Evolutionary conservation across 2,888 invertebrate genomes (phyloP).

Genomic region (Nineta flava): DNA sequence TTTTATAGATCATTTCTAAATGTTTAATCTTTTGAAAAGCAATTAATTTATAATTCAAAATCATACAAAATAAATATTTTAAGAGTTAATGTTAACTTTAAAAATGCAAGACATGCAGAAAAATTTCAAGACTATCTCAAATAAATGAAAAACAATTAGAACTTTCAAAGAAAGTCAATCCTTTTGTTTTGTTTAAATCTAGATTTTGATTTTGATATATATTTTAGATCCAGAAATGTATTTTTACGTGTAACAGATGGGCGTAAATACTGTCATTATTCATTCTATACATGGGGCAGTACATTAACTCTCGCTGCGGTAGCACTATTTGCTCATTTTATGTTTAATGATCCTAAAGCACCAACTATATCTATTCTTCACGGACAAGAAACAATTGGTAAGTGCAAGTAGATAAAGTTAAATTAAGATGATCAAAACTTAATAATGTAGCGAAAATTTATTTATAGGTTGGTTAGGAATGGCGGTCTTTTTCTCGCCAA

Average conservation of each 20-base stretch:
- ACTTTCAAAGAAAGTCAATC: neutral
- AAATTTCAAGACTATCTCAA: no score
- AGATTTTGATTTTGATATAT: constrained; percentile 6
- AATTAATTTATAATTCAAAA: no score
- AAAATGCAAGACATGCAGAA: no score
- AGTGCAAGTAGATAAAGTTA: constrained; percentile 8
- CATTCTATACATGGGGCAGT: constrained; percentile 62
- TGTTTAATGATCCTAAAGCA: constrained; percentile 48
- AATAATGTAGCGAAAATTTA: neutral
- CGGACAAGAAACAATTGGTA: constrained; percentile 59
- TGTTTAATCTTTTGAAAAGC: no score
- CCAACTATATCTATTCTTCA: constrained; percentile 35
- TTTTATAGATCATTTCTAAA: no score
- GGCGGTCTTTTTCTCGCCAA: constrained; percentile 67
- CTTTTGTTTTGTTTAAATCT: constrained; percentile 1
- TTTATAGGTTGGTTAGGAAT: constrained; percentile 61
- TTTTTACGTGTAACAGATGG: constrained; percentile 73
- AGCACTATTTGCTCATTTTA: constrained; percentile 68
- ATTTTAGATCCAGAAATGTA: constrained; percentile 60
- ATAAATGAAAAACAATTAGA: no score
- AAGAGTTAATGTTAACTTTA: neutral
- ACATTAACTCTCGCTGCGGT: constrained; percentile 54
- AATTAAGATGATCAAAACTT: neutral
- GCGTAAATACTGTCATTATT: constrained; percentile 75
- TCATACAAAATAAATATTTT: no score